Conservation (phyloP, 35 echinoderm and acorn worm genomes). For the Chiridota heheva region DNA sequence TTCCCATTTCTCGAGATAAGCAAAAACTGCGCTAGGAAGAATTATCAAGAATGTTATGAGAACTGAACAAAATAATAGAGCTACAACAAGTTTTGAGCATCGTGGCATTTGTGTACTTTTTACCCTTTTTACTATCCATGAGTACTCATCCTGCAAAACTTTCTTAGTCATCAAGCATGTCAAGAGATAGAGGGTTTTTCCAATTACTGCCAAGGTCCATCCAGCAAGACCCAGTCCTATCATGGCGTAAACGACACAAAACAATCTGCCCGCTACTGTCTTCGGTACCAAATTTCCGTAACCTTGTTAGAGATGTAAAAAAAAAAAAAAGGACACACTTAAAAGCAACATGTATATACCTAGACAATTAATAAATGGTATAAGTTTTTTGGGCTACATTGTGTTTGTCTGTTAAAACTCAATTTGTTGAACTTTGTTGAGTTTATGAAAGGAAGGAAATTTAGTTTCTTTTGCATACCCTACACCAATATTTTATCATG, state of each 20-base stretch:
- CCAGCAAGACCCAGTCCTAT: slow-evolving; percentile 78
- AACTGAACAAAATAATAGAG: background rate
- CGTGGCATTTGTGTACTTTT: background rate
- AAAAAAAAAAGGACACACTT: too few species aligned
- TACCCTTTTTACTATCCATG: background rate
- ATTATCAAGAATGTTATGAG: slow-evolving; percentile 10
- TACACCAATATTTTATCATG: too few species aligned
- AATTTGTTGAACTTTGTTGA: too few species aligned
- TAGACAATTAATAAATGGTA: too few species aligned
- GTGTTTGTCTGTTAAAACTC: too few species aligned
- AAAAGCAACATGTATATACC: too few species aligned
- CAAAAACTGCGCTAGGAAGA: slow-evolving; percentile 46
- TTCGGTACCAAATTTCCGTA: slow-evolving; percentile 90
- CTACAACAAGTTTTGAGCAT: background rate
- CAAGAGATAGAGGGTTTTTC: slow-evolving; percentile 33
- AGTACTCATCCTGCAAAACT: background rate
- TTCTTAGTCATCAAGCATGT: too few species aligned
- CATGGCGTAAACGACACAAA: slow-evolving; percentile 89
- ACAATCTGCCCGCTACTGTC: slow-evolving; percentile 58
- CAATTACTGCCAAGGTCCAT: slow-evolving; percentile 71
- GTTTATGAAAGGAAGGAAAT: too few species aligned
- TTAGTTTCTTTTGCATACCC: too few species aligned
- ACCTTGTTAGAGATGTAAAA: slow-evolving; percentile 57
- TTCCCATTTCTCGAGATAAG: slow-evolving; percentile 58
- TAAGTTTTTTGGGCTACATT: too few species aligned